Percentiles rank a stretch among this genome's conserved stretches.
Conservation (phyloP, 2,113 vertebrate genomes). For the Grammomys dolichurus region DNA sequence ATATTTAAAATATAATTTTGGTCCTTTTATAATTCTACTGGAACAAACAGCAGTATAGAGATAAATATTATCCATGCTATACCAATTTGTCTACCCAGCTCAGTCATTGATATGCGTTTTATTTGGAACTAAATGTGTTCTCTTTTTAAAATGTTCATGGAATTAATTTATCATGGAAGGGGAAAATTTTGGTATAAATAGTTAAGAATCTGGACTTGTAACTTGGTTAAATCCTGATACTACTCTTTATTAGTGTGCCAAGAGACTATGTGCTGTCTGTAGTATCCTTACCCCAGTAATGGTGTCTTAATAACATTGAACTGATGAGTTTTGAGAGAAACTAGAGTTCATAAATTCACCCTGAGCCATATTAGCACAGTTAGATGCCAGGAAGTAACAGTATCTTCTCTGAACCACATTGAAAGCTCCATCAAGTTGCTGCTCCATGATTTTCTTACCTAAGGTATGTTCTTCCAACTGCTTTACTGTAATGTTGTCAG, state of each 20-base stretch:
- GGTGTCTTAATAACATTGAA: background rate
- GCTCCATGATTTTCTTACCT: slow-evolving; percentile 6
- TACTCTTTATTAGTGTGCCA: background rate
- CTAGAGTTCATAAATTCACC: background rate
- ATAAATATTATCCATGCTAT: background rate
- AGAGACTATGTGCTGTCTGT: background rate
- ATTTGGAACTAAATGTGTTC: background rate
- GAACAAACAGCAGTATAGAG: background rate
- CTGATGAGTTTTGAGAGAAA: background rate
- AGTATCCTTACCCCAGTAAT: background rate
- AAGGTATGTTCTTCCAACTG: slow-evolving; percentile 36
- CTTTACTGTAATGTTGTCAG: slow-evolving; percentile 6
- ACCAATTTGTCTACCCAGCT: background rate
- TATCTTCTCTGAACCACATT: background rate
- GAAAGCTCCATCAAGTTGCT: background rate
- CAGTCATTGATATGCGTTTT: background rate
- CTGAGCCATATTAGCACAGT: background rate
- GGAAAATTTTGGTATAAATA: background rate
- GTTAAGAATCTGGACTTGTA: background rate
- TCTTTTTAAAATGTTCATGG: background rate
- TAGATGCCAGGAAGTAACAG: background rate
- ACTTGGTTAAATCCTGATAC: background rate
- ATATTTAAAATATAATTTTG: background rate
- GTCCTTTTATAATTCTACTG: background rate
- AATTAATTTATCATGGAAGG: background rate